Conservation (phyloP, 2,888 invertebrate genomes). For the Anoplius nigerrimus region DNA sequence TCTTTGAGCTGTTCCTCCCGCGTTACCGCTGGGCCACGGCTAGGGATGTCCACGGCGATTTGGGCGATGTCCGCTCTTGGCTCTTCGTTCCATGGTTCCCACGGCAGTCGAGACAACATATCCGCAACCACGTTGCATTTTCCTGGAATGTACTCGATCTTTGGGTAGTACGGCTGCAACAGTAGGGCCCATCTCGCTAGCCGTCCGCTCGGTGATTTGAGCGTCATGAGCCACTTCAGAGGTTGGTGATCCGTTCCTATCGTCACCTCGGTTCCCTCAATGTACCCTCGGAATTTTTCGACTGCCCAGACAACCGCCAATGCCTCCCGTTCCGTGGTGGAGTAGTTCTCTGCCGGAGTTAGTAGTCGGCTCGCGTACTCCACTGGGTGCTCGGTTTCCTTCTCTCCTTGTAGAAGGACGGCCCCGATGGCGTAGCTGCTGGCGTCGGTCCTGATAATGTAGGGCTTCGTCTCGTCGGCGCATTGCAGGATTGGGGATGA, state of each 20-base stretch:
- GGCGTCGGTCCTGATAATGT: neutral
- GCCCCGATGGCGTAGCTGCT: conserved; percentile 13
- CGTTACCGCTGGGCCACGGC: too few species aligned
- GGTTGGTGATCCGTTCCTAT: conserved; percentile 18
- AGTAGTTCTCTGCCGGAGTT: neutral
- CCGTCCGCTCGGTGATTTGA: conserved; percentile 14
- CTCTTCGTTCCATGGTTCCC: neutral
- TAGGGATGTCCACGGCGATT: too few species aligned
- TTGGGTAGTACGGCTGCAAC: neutral
- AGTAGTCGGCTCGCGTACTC: conserved; percentile 19
- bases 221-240: conserved; percentile 15
- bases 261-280: neutral
- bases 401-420: conserved; percentile 15
- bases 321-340: conserved; percentile 9
- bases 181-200: conserved; percentile 8
- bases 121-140: too few species aligned
- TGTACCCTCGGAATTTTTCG: neutral
- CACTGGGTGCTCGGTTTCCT: neutral
- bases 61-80: too few species aligned
- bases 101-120: too few species aligned
- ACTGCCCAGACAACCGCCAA: too few species aligned
- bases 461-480: neutral
- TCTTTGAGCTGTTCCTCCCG: too few species aligned
- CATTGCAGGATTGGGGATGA: too few species aligned
- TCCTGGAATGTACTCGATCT: too few species aligned